Evolutionary conservation across 2,113 vertebrate genomes (phyloP).

Genomic region (Lethenteron camtschaticum): DNA sequence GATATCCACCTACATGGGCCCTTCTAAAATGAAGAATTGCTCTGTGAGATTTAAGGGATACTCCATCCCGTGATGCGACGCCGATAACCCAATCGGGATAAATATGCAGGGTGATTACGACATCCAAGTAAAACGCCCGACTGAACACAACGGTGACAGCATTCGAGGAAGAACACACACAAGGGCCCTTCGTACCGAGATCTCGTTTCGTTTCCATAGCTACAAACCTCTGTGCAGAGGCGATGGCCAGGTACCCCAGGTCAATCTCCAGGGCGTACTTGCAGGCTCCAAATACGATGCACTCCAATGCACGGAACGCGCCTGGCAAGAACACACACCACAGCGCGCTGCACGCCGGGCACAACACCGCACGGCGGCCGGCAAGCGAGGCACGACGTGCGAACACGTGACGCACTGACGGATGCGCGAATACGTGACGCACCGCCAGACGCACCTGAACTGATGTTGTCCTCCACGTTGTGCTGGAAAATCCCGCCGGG

Average conservation of each 20-base stretch:
- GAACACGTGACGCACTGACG: too few relatives aligned
- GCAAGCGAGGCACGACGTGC: too few relatives aligned
- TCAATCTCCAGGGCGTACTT: slow-evolving; percentile 98
- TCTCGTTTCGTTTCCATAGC: not conserved
- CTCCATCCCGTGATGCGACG: not conserved
- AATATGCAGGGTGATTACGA: not conserved
- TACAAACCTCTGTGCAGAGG: slow-evolving; percentile 70
- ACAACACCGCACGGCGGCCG: too few relatives aligned
- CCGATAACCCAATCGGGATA: not conserved
- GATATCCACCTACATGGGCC: not conserved
- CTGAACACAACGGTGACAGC: not conserved
- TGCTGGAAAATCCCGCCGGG: slow-evolving; percentile 90
- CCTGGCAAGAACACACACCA: slow-evolving; percentile 23
- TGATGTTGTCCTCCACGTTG: slow-evolving; percentile 95
- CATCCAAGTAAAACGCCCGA: not conserved
- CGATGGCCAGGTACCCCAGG: slow-evolving; percentile 96
- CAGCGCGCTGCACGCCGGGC: too few relatives aligned
- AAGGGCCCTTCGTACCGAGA: not conserved
- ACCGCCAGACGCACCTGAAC: slow-evolving; percentile 42
- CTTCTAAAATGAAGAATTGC: not conserved
- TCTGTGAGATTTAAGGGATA: slow-evolving; percentile 1
- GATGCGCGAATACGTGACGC: too few relatives aligned
- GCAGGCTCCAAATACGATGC: slow-evolving; percentile 91
- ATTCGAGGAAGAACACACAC: not conserved
- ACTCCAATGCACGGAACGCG: slow-evolving; percentile 92